Base-by-base conservation (phyloP, 2,888 invertebrate genomes). In the Hemithea aestivaria region DNA sequence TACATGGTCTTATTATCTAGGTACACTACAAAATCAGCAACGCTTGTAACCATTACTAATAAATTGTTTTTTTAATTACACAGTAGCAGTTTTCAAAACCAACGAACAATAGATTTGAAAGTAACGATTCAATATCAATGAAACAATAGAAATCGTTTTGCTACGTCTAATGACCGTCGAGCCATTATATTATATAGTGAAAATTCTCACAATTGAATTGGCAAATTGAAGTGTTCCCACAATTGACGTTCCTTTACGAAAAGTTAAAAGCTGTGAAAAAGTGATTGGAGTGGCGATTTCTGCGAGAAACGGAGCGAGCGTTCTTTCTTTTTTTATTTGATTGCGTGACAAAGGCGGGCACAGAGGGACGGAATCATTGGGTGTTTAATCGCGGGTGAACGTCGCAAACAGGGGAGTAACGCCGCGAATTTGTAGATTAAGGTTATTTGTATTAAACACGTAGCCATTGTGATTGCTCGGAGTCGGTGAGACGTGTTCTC, bases 381-480 rank as follows among this genome's bases (percentile, higher is more conserved):
- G 68, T 73, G 80, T 66, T 64, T 66, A 79, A 73, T 81, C 76
- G 74, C 63, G 58, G 65, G 73, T 70, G 65, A 66, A 68, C 62
- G 67, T 58, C 71, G 33, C 36, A 77, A 76, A 74, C 75, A 71
- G 70, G 73, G 74, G 69, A 65, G 61, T 62, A 65, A 65, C 62
- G 66, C 60, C 61, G 65, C 60, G 68, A 72, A 66, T 50, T 63
- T 59, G 46, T 58, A 75, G 79, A 78, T 78, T 74, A 76, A 73
- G 66, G 70, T 74, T 83, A 78, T 83, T 82, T 81, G 76, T 74
- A 67, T 61, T 71, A 81, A 81, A 81, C 81, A 77, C 62, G 66
- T 53, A 58, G 57, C 59, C 61, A 57, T 80, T 81, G 75, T 78
- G 58, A 47, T 45, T 68, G 72, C 53, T 61, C 72, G 62, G 66